Evolutionary conservation across 2,113 vertebrate genomes (phyloP).

Genomic region (Centrocercus urophasianus): DNA sequence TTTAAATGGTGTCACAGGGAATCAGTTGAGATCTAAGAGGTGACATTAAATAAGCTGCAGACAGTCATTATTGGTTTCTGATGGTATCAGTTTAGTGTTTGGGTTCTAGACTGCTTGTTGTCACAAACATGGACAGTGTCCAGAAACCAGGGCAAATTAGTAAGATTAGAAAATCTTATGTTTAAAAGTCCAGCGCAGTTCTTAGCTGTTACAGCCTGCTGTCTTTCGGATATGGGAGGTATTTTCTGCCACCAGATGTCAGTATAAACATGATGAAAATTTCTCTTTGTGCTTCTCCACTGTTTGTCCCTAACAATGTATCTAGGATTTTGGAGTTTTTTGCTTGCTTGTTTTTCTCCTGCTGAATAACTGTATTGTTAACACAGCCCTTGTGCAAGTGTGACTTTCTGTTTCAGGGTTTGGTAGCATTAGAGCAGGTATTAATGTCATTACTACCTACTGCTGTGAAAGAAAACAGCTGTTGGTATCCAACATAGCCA

Average conservation of each 20-base stretch:
- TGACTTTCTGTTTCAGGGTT: neutral
- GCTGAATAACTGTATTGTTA: neutral
- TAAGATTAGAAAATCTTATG: neutral
- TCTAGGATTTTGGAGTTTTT: neutral
- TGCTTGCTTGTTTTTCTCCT: neutral
- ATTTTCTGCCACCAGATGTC: conserved; percentile 69
- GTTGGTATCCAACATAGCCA: neutral
- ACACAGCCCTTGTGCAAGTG: neutral
- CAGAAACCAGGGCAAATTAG: neutral
- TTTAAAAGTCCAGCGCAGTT: neutral
- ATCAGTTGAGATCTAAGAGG: neutral
- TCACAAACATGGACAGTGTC: neutral
- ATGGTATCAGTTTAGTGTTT: neutral
- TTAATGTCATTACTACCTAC: neutral
- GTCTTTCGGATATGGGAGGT: neutral
- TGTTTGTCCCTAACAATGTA: neutral
- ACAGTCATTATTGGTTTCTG: neutral
- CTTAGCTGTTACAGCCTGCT: fast-evolving
- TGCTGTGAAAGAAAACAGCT: neutral
- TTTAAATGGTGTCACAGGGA: neutral
- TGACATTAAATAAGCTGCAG: neutral
- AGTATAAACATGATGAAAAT: conserved; percentile 1
- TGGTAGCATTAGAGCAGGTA: neutral
- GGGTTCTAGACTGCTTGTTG: neutral
- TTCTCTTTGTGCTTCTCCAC: neutral